Evolutionary conservation across 2,888 invertebrate species (phyloP).

Genomic region (Minunthozetes semirufus): DNA sequence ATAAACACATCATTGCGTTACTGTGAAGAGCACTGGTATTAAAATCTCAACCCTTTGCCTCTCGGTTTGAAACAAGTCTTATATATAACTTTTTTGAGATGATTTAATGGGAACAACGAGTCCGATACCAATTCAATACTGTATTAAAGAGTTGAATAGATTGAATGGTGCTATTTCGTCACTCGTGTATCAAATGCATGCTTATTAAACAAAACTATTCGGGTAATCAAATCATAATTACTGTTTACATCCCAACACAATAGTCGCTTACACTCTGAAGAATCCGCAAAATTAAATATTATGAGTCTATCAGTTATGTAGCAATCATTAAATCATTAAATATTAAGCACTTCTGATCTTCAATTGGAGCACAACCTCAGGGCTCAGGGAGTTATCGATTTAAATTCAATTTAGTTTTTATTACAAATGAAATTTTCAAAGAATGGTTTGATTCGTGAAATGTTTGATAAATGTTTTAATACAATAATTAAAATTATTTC

Average conservation of each 20-base stretch:
- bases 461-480: no score
- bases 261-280: background rate
- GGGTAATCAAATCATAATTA: background rate
- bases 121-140: no score
- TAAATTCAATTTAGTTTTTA: no score
- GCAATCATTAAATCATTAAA: background rate
- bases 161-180: no score
- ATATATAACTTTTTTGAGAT: constrained; percentile 3
- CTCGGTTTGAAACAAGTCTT: background rate
- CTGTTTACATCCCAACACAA: background rate
- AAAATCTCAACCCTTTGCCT: background rate
- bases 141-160: no score
- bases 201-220: no score
- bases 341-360: background rate
- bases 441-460: no score
- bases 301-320: no score
- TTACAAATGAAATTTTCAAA: no score
- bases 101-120: background rate
- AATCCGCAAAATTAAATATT: no score
- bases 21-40: background rate
- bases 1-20: background rate
- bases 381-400: background rate
- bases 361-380: background rate
- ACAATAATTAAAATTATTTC: no score
- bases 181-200: no score